Percentiles rank a stretch among this genome's conserved stretches.
Evolutionary conservation across 2,888 invertebrate species (phyloP).

Genomic region (Aphrophora alni): DNA sequence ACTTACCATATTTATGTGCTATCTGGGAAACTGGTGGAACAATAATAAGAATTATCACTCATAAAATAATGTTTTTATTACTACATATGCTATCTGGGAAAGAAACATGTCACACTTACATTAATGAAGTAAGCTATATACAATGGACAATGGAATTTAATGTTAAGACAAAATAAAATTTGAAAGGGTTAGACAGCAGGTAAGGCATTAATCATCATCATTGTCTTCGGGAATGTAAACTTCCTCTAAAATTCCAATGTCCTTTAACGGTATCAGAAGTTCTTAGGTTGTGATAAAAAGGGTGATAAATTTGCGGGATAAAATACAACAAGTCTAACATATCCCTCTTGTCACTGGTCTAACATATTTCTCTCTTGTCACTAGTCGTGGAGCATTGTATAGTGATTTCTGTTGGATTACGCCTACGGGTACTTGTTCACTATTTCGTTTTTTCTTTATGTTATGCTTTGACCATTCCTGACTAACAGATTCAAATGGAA

Average conservation of each 20-base stretch:
- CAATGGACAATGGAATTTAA: background rate
- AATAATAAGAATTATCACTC: background rate
- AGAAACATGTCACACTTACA: too few relatives aligned
- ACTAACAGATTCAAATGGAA: too few relatives aligned
- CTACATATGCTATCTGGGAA: too few relatives aligned
- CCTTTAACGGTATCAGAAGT: slow-evolving; percentile 3
- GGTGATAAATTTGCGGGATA: background rate
- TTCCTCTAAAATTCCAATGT: slow-evolving; percentile 9
- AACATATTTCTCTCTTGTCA: slow-evolving; percentile 22
- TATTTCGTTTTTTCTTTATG: too few relatives aligned
- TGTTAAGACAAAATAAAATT: background rate
- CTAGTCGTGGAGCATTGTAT: slow-evolving; percentile 3
- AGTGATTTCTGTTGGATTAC: too few relatives aligned
- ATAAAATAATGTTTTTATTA: slow-evolving; percentile 4
- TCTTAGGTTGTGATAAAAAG: background rate
- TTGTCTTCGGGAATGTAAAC: background rate
- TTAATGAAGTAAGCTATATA: background rate
- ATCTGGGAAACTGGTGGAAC: background rate
- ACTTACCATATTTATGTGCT: background rate
- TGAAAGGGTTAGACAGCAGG: background rate
- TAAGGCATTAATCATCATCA: background rate
- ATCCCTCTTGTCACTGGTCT: too few relatives aligned
- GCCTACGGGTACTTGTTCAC: too few relatives aligned
- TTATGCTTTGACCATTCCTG: too few relatives aligned
- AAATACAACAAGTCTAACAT: slow-evolving; percentile 6